Base-by-base conservation (phyloP, 2,113 vertebrate genomes). In the Pteronura brasiliensis region DNA sequence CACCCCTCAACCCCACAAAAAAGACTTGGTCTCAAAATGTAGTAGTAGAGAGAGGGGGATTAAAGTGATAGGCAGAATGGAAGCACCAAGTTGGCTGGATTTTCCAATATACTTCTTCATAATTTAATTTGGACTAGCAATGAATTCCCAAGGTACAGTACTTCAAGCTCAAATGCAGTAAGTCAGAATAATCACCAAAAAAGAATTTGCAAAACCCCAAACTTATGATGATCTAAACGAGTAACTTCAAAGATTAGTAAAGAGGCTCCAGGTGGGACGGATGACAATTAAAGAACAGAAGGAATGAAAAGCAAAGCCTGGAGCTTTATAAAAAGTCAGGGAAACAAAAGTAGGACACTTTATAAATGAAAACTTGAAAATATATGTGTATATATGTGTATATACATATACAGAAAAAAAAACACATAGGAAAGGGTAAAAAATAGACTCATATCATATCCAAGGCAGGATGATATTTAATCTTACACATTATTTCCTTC, bases 71-170 rank as follows among this genome's bases (percentile, higher is more conserved):
- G 44, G 36, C 7, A 79, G 27, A 80, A 79, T 29, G n/a, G 63
- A 96, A 72, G n/a, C 18, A 67, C 63, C 61, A 55, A 29, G 14
- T n/a, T 81, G 34, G 55, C 13, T n/a, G 25, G 7, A 55, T 76
- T 49, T 87, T 74, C 36, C 61, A 92, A 31, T 63, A 76, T 39
- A 89, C 12, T 42, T 80, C 21, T 42, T 76, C 27, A 87, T 92
- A 93, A 90, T 83, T 97, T 93, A 96, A 49, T 61, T 77, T 90
- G 57, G 13, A 77, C 44, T 76, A 57, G 34, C 8, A 47, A 88
- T 44, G 44, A 84, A 88, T 88, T 97, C 44, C n/a, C 95, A 95
- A 61, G 34, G 15, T 49, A 57, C 1, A 90, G 29, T 49, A 76
- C 71, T 93, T 96, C 69, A 94, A 91, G 81, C 69, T 4, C 36